Base-by-base conservation (phyloP, 1,140 invertebrate genomes). In the Apis laboriosa region DNA sequence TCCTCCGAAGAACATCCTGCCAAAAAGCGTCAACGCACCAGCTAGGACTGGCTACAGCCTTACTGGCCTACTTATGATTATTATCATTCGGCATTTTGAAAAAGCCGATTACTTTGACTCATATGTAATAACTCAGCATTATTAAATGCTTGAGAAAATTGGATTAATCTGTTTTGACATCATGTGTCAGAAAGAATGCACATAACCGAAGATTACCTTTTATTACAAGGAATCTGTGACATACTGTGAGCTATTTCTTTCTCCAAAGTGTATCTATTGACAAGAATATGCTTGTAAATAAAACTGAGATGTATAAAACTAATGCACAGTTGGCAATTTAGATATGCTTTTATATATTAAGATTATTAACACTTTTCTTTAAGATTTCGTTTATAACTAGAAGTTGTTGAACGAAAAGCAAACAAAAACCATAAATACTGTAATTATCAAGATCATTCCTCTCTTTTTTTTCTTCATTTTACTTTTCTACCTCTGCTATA, bases 11-110 rank as follows among this genome's bases (percentile, higher is more conserved):
- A 94, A 82, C 93, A 94, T 86, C 91, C 93, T 56, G 91, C 94
- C 72, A 94, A 95, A 86, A 96, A 96, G 90, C 94, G 95, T 60
- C 95, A 95, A 88, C 93, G 95, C 84, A 95, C 95, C 87, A 96
- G 95, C 95, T 96, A 96, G 95, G 95, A 95, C 87, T 95, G 95
- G 95, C 93, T 94, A 92, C 93, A 94, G 94, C 94, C 94, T 93
- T 94, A 94, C 92, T 94, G 94, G 94, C 94, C 94, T 90, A 94
- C 93, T 80, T 94, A 94, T 70, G 93, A 94, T 86, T 94, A 94
- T 85, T 94, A 94, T 84, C 93, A 94, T 83, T 93, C 93, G 85
- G 93, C 93, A 89, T 93, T 94, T 84, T 94, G 88, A 91, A 80
- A 75, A 73, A 84, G 86, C 71, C 61, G 86, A 84, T 56, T 12